phyloP scores from a whole-genome alignment of 2,888 invertebrate genomes.

The Macrophya annulata region DNA sequence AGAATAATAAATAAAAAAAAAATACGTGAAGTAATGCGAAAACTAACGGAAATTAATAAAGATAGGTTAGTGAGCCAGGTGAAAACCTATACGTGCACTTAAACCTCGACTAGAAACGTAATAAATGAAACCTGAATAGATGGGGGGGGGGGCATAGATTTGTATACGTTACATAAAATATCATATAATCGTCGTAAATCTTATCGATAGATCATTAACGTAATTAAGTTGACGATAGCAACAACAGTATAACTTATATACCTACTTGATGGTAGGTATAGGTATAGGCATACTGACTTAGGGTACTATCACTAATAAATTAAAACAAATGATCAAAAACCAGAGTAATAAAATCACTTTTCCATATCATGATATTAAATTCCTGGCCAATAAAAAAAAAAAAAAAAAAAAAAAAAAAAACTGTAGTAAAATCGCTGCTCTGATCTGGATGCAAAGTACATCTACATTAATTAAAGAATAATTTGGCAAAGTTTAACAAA shows the following conservation, averaged over 20 bases:
- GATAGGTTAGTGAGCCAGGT: not conserved
- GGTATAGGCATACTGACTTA: not conserved
- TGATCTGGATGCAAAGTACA: not conserved
- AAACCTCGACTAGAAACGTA: constrained; percentile 2
- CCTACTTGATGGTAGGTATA: not conserved
- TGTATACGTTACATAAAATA: not conserved
- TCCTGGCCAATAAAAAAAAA: not conserved
- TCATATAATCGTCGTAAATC: not conserved
- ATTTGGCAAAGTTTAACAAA: not conserved
- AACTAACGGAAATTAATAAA: not conserved
- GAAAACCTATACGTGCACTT: constrained; percentile 19
- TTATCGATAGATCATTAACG: constrained; percentile 16
- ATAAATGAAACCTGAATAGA: constrained; percentile 3
- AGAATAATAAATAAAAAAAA: not conserved
- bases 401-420: too few relatives aligned
- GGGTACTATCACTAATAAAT: not conserved
- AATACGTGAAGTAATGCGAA: not conserved
- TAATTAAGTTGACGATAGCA: not conserved
- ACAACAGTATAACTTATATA: not conserved
- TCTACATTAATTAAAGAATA: not conserved
- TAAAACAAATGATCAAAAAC: not conserved
- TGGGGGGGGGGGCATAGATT: not conserved
- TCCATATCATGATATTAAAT: not conserved
- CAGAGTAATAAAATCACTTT: not conserved
- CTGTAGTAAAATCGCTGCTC: not conserved